phyloP scores from a whole-genome alignment of 2,797 vertebrate species.

The Eurystomus glaucurus region DNA sequence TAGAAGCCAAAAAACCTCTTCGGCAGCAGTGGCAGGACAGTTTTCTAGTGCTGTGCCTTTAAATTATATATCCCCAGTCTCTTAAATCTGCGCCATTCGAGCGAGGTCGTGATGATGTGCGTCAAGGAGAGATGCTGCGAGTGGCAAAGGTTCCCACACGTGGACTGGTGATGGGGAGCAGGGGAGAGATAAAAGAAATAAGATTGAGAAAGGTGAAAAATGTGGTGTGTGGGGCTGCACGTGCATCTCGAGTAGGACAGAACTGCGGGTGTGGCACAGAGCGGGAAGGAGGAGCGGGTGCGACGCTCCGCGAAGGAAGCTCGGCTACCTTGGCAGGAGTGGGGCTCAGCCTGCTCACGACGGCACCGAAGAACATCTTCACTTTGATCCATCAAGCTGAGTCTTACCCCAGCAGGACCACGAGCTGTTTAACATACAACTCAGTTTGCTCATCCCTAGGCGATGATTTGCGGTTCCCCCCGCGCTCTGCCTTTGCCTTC shows the following conservation, averaged over 20 bases:
- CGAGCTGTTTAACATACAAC: rapidly evolving
- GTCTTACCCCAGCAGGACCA: background rate
- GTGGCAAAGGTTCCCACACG: background rate
- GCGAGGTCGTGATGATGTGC: background rate
- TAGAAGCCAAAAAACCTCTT: background rate
- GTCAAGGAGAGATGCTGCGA: background rate
- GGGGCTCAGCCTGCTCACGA: rapidly evolving
- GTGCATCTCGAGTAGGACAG: background rate
- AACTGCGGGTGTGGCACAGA: rapidly evolving
- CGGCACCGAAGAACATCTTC: background rate
- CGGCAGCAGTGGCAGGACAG: background rate
- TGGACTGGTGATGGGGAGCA: background rate
- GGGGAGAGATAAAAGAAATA: background rate
- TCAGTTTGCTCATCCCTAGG: background rate
- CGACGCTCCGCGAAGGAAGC: background rate
- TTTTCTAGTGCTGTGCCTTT: background rate
- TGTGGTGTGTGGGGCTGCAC: background rate
- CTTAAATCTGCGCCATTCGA: background rate
- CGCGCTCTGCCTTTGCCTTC: background rate
- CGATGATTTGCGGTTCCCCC: background rate
- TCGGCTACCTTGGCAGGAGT: background rate
- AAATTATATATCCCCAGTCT: background rate
- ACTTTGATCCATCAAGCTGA: background rate
- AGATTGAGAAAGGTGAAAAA: background rate
- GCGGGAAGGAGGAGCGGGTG: background rate